Conservation (phyloP, 1,140 invertebrate species). For the Microvelia longipes region DNA sequence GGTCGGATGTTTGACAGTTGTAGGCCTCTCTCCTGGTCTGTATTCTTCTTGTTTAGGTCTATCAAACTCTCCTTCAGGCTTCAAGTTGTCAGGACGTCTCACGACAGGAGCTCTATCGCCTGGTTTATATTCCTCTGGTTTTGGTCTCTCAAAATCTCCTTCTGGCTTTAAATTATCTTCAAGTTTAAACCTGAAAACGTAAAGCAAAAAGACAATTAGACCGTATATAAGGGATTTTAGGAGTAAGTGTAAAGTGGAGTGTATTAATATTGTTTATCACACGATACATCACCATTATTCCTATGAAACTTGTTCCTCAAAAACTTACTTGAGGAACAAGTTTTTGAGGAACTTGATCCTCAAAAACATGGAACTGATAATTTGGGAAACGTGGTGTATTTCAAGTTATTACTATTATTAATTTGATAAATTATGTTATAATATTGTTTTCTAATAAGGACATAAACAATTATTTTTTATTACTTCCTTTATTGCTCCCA, state of each 20-base stretch:
- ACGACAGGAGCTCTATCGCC: constrained; percentile 34
- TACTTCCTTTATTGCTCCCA: too few species aligned
- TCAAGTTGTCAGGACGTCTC: constrained; percentile 37
- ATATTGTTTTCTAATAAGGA: too few species aligned
- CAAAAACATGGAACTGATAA: too few species aligned
- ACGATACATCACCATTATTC: too few species aligned
- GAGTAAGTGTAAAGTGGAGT: neutral
- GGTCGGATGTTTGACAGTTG: constrained; percentile 27
- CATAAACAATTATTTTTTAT: too few species aligned
- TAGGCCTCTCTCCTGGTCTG: constrained; percentile 28
- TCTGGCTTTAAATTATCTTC: constrained; percentile 29
- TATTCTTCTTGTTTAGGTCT: constrained; percentile 28
- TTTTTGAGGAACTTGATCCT: too few species aligned
- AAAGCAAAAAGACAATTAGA: constrained; percentile 4
- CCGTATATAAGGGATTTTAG: neutral
- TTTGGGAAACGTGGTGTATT: too few species aligned
- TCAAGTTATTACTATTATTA: too few species aligned
- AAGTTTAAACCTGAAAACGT: constrained; percentile 28
- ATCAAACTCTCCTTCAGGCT: constrained; percentile 35
- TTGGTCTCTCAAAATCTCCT: constrained; percentile 35
- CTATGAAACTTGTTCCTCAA: too few species aligned
- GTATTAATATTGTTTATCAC: too few species aligned
- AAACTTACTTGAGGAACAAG: too few species aligned
- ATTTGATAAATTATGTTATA: too few species aligned
- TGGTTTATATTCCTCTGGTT: constrained; percentile 35